Evolutionary conservation across 2,888 invertebrate species (phyloP), one percentile per base, ranked within the genome.

Genomic region (Lutraria lutraria): DNA sequence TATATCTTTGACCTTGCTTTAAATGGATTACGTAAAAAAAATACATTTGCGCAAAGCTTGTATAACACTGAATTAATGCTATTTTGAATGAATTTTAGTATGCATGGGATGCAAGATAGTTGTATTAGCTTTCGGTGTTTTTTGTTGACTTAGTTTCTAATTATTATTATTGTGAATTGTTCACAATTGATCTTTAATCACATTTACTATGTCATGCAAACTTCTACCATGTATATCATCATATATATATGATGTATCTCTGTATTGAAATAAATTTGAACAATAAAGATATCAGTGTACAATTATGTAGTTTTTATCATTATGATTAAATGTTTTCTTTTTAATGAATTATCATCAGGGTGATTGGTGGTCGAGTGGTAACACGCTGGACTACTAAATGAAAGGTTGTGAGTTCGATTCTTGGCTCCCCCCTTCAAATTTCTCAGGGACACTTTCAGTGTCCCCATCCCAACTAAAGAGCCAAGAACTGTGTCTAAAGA

Each of bases 261-360:
- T 76, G 76, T 76, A 76, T 25, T 76, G 16, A 76, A 76, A 76
- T 76, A 16, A 63, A 25, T 63, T 76, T 76, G 76, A 76, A 76
- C 76, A 76, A 76, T 76, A 76, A 76, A 76, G 76, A 31, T 76
- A 76, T 76, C 76, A 34, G 76, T 76, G 76, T 76, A 76, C 43
- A 43, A 43, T 43, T 43, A 43, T 43, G 2, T 43, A 43, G 4
- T n/a, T 43, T 43, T 43, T 43, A 43, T 43, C 43, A 2, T 43
- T 43, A 4, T 43, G 2, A 43, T 4, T 43, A 43, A 43, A 43
- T 43, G 43, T 43, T 43, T 43, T 2, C 43, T n/a, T n/a, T n/a
- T n/a, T n/a, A n/a, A n/a, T n/a, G n/a, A n/a, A n/a, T n/a, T n/a
- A n/a, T n/a, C n/a, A n/a, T n/a, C n/a, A n/a, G n/a, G n/a, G n/a